Evolutionary conservation across 2,888 invertebrate genomes (phyloP), one percentile per base, ranked within the genome.

Genomic region (Rhodophaea formosa): DNA sequence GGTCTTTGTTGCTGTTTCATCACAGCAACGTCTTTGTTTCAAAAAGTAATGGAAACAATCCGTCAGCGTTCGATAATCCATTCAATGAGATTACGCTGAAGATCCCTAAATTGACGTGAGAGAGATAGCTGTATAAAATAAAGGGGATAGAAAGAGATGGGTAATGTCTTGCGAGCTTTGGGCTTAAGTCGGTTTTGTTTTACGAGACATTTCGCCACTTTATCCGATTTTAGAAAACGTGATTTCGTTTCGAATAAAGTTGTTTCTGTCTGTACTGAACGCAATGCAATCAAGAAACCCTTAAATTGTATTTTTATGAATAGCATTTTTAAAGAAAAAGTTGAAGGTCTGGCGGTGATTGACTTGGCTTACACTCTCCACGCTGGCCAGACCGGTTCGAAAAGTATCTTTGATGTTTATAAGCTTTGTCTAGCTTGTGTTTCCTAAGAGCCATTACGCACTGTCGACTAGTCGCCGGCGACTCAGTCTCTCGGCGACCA

Each of bases 171-270:
- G 15, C 16, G 16, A 44, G 10, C 8, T 16, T 56, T 49, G 59
- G 62, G 64, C 62, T 65, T 54, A 62, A 64, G 54, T 52, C 62
- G 52, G 51, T 65, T 64, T 64, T 65, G 59, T 69, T 70, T 71
- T 68, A 70, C 57, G 70, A 57, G 62, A 62, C 56, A 62, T 57
- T 70, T 66, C 63, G 61, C 63, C 63, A 63, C 62, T 61, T 61
- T 54, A 59, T 60, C 58, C 62, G 54, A 62, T 66, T 67, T 66
- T 59, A 64, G 45, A 59, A 42, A 47, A 51, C 42, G 42, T 15
- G 52, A 16, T 51, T 17, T 43, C 53, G 14, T 14, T 30, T 30
- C 44, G 29, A 30, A 42, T 53, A 53, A 44, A 54, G 44, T 14
- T 44, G 30, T 44, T 44, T 43, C 42, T n/a, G 23, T 44, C 16